A percentile compares a stretch with the other conserved stretches of the same genome.
Conservation (phyloP, 2,113 vertebrate genomes). For the Neodon shergylaensis region DNA sequence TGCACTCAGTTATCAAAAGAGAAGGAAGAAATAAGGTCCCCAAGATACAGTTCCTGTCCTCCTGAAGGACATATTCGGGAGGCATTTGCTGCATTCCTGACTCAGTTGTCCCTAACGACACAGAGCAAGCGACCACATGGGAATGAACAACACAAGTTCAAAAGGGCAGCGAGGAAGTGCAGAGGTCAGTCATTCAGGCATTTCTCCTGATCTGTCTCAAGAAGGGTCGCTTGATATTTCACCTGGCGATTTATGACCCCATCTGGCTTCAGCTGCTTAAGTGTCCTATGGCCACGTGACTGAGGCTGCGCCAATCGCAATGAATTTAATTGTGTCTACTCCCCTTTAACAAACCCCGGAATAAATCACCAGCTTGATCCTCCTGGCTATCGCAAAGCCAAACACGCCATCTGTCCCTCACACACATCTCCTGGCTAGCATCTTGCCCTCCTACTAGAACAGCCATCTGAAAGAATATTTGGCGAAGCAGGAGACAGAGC, state of each 20-base stretch:
- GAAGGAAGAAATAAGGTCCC: constrained; percentile 77
- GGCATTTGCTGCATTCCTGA: constrained; percentile 76
- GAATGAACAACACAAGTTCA: constrained; percentile 75
- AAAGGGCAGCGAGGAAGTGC: constrained; percentile 53
- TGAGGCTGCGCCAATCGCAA: constrained; percentile 60
- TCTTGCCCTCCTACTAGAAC: constrained; percentile 76
- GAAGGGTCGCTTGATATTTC: constrained; percentile 68
- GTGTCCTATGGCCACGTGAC: constrained; percentile 40
- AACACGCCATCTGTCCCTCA: constrained; percentile 82
- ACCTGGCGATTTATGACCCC: constrained; percentile 82
- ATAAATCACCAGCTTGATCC: constrained; percentile 81
- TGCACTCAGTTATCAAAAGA: constrained; percentile 70
- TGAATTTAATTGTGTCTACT: constrained; percentile 46
- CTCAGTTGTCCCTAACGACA: constrained; percentile 76
- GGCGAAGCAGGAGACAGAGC: constrained; percentile 69
- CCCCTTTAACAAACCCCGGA: constrained; percentile 66
- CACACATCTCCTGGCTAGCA: constrained; percentile 77
- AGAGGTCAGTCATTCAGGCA: constrained; percentile 60
- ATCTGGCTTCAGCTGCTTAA: constrained; percentile 79
- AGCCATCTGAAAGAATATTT: constrained; percentile 83
- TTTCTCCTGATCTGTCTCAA: constrained; percentile 75
- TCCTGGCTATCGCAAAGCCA: constrained; percentile 80
- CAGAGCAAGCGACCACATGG: constrained; percentile 40
- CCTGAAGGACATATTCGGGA: constrained; percentile 76
- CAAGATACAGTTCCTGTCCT: constrained; percentile 77